phyloP scores from a whole-genome alignment of 2,888 invertebrate genomes.

The Caenorhabditis imperialis region DNA sequence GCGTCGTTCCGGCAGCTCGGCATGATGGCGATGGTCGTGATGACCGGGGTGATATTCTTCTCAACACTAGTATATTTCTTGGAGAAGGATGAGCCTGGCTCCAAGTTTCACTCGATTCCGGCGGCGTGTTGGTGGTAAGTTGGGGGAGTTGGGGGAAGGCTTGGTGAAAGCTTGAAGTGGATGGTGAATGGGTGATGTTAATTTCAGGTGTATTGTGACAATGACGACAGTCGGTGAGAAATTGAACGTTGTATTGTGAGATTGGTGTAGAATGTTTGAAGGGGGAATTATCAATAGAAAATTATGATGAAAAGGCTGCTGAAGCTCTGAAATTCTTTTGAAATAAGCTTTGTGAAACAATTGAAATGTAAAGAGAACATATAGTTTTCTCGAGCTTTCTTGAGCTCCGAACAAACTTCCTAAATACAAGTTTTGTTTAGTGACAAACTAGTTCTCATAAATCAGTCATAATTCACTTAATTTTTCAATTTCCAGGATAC shows the following conservation, averaged over 20 bases:
- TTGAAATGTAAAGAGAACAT: too few species aligned
- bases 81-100: constrained; percentile 74
- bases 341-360: too few species aligned
- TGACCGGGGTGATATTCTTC: constrained; percentile 76
- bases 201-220: constrained; percentile 69
- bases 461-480: too few species aligned
- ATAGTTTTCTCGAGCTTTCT: too few species aligned
- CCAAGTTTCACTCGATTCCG: constrained; percentile 72
- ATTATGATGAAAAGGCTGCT: too few species aligned
- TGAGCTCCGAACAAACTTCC: too few species aligned
- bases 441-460: too few species aligned
- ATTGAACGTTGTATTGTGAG: constrained; percentile 17
- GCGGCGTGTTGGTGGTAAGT: constrained; percentile 74
- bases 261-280: neutral
- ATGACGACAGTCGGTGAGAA: constrained; percentile 72
- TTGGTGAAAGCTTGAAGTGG: too few species aligned
- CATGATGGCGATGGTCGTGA: constrained; percentile 77
- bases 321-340: too few species aligned
- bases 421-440: too few species aligned
- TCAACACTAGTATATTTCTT: constrained; percentile 74
- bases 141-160: too few species aligned
- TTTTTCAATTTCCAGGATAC: constrained; percentile 62
- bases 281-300: too few species aligned
- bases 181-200: neutral
- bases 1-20: constrained; percentile 71